phyloP scores from a whole-genome alignment of 2,888 invertebrate genomes.

The Melikaiella ostensackeni region DNA sequence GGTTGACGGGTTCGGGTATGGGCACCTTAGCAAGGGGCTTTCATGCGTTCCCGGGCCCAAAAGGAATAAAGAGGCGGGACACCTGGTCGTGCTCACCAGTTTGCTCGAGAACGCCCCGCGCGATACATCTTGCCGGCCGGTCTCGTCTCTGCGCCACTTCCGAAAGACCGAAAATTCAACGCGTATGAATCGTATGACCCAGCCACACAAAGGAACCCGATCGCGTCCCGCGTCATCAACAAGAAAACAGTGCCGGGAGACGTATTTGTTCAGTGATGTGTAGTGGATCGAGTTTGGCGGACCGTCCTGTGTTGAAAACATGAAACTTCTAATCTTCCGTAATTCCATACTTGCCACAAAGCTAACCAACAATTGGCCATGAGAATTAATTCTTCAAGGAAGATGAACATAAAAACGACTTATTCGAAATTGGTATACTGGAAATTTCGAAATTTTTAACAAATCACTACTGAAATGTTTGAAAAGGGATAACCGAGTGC shows the following conservation, averaged over 20 bases:
- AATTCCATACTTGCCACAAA: constrained; percentile 14
- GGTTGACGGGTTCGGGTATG: constrained; percentile 49
- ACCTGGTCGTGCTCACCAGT: constrained; percentile 73
- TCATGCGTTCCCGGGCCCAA: constrained; percentile 68
- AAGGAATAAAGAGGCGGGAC: constrained; percentile 75
- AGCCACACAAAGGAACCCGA: constrained; percentile 24
- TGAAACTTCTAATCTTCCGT: constrained; percentile 4
- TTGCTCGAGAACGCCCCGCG: constrained; percentile 63
- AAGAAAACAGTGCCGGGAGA: constrained; percentile 6
- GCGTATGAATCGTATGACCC: constrained; percentile 10
- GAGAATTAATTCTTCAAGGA: neutral
- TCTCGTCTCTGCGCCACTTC: constrained; percentile 35
- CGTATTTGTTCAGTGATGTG: constrained; percentile 53
- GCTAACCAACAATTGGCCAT: constrained; percentile 4
- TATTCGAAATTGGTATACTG: too few species aligned
- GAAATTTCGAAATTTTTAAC: too few species aligned
- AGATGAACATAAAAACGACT: neutral
- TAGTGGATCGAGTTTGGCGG: constrained; percentile 51
- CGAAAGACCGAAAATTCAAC: constrained; percentile 31
- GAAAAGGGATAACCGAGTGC: neutral
- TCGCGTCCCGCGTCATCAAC: constrained; percentile 31
- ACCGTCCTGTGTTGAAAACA: constrained; percentile 2
- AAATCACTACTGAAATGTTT: neutral
- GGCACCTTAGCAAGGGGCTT: constrained; percentile 66
- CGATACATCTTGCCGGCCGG: constrained; percentile 44